phyloP scores from a whole-genome alignment of 2,797 vertebrate genomes.

The Tolypeutes matacus region DNA sequence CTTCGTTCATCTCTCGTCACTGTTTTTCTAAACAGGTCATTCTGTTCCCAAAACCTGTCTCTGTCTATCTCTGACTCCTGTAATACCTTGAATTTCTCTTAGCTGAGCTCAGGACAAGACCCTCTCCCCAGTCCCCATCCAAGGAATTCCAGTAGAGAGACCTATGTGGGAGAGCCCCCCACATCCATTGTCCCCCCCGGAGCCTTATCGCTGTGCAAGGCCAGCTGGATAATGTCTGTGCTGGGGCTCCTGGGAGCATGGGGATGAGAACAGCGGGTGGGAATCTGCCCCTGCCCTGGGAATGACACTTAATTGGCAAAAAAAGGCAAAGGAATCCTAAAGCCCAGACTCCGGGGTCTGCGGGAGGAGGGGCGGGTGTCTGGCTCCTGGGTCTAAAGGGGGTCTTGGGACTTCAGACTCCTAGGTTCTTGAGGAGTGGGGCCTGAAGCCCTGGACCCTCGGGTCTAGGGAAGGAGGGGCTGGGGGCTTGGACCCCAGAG shows the following conservation, averaged over 20 bases:
- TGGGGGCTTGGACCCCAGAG: not conserved
- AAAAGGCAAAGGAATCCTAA: slow-evolving; percentile 50
- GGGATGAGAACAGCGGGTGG: slow-evolving; percentile 72
- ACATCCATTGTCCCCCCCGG: slow-evolving; percentile 35
- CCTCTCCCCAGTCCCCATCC: slow-evolving; percentile 64
- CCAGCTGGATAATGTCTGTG: slow-evolving; percentile 85
- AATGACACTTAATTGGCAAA: slow-evolving; percentile 71
- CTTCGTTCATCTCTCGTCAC: not conserved
- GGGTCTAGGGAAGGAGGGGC: not conserved
- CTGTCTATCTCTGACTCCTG: not conserved
- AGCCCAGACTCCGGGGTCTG: slow-evolving; percentile 9
- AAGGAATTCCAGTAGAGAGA: slow-evolving; percentile 77
- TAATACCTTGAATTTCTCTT: slow-evolving; percentile 63
- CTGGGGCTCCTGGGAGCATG: slow-evolving; percentile 67
- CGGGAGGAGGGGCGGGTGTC: slow-evolving; percentile 11
- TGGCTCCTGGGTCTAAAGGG: not conserved
- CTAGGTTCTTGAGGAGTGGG: not conserved
- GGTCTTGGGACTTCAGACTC: not conserved
- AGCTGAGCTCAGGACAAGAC: slow-evolving; percentile 53
- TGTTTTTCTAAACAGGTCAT: not conserved
- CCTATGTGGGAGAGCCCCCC: slow-evolving; percentile 46
- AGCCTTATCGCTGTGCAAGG: slow-evolving; percentile 75
- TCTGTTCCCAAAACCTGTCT: not conserved
- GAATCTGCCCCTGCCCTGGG: slow-evolving; percentile 65
- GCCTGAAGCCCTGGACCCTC: too few relatives aligned